Evolutionary conservation across 1,140 invertebrate genomes (phyloP).

Genomic region (Melitaea cinxia): DNA sequence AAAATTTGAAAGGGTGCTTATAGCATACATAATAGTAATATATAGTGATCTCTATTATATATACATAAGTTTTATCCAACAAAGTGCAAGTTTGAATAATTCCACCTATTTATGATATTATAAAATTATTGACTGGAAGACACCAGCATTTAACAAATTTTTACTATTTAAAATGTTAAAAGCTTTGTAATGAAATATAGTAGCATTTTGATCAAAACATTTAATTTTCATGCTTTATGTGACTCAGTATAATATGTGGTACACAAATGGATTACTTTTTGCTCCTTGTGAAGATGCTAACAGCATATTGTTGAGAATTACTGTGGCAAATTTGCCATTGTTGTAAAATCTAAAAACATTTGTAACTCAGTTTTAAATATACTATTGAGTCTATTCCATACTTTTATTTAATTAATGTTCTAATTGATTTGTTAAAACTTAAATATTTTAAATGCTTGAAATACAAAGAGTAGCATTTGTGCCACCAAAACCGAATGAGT

Average conservation of each 20-base stretch:
- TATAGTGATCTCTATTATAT: constrained; percentile 28
- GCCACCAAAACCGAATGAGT: constrained; percentile 99
- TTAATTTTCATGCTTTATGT: constrained; percentile 77
- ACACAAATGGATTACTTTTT: constrained; percentile 67
- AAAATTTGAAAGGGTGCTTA: constrained; percentile 46
- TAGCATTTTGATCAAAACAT: constrained; percentile 79
- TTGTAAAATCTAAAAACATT: constrained; percentile 71
- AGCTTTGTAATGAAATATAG: constrained; percentile 78
- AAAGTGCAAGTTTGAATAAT: constrained; percentile 72
- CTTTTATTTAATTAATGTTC: constrained; percentile 22
- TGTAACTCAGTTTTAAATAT: constrained; percentile 81
- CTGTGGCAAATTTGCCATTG: constrained; percentile 65
- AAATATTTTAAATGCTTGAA: constrained; percentile 46
- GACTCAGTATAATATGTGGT: constrained; percentile 71
- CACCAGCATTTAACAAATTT: constrained; percentile 77
- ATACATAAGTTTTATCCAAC: constrained; percentile 37
- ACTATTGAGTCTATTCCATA: constrained; percentile 53
- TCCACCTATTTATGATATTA: constrained; percentile 58
- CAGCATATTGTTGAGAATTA: constrained; percentile 63
- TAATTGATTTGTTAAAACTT: not conserved
- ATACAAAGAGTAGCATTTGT: constrained; percentile 96
- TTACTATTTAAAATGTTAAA: constrained; percentile 76
- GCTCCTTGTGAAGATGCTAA: constrained; percentile 65
- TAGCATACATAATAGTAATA: constrained; percentile 37
- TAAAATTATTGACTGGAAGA: constrained; percentile 62